These are phyloP conservation scores for Leptopilina clavipes DNA, from an alignment of 1,140 invertebrate species.

Conservation along the genomic window DNA sequence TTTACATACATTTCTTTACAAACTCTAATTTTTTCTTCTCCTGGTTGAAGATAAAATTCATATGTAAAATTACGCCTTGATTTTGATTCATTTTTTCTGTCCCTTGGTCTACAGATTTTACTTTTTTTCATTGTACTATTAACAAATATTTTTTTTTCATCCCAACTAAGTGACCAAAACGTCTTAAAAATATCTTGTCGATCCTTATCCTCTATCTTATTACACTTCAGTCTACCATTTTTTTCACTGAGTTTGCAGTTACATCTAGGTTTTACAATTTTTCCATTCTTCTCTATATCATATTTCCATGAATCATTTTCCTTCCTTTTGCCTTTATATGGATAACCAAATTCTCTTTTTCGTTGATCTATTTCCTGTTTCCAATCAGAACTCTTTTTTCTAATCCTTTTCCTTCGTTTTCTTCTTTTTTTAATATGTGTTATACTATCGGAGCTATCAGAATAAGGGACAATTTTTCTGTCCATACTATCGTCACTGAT, in stretches of 20 bases:
- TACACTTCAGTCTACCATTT: slow-evolving; percentile 2
- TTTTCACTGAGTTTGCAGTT: not conserved
- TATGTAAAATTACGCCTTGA: not conserved
- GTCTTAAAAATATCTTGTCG: not conserved
- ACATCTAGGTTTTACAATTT: not conserved
- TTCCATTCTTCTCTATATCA: no score
- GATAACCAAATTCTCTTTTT: not conserved
- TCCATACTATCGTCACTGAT: not conserved
- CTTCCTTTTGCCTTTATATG: not conserved
- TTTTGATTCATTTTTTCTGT: not conserved
- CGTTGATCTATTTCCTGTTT: not conserved
- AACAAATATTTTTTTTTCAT: not conserved
- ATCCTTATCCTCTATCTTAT: not conserved
- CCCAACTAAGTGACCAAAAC: not conserved
- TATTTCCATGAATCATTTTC: no score
- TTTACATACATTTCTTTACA: slow-evolving; percentile 6
- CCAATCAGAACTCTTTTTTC: not conserved
- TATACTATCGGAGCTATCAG: not conserved
- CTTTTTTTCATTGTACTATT: not conserved
- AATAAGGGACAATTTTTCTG: not conserved
- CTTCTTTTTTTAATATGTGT: not conserved
- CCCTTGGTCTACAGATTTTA: not conserved
- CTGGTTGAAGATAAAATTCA: not conserved
- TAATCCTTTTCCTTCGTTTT: not conserved
- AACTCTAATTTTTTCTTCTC: not conserved